Percentiles rank a stretch among this genome's conserved stretches.
phyloP scores from a whole-genome alignment of 2,888 invertebrate genomes.

The Pinctada fucata region DNA sequence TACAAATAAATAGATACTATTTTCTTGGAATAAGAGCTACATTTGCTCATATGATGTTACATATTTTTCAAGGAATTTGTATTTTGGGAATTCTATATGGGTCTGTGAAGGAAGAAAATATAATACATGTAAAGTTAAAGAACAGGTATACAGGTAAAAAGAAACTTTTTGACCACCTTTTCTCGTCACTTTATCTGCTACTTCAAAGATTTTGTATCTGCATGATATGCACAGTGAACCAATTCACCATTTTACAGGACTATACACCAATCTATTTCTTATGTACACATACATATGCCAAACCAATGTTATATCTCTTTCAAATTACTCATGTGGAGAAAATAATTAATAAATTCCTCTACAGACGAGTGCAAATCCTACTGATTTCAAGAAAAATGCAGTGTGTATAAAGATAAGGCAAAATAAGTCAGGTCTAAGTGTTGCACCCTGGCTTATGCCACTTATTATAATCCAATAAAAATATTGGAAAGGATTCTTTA shows the following conservation, averaged over 20 bases:
- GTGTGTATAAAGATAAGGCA: not conserved
- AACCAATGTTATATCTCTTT: too few relatives aligned
- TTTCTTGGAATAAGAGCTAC: too few relatives aligned
- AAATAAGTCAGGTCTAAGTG: conserved; percentile 1
- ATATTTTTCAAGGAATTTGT: too few relatives aligned
- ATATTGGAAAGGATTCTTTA: too few relatives aligned
- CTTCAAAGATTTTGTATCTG: not conserved
- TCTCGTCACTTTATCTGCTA: not conserved
- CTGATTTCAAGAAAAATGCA: not conserved
- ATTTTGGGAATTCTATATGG: too few relatives aligned
- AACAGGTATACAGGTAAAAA: not conserved
- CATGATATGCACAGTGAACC: not conserved
- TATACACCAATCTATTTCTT: not conserved
- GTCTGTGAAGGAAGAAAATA: not conserved
- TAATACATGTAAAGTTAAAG: not conserved
- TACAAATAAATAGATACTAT: not conserved
- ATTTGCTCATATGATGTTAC: too few relatives aligned
- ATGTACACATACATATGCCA: too few relatives aligned
- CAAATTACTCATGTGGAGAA: too few relatives aligned
- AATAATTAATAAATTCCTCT: too few relatives aligned
- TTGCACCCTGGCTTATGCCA: not conserved
- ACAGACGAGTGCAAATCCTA: too few relatives aligned
- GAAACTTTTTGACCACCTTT: conserved; percentile 18
- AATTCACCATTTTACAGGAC: not conserved
- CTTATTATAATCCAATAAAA: not conserved